A percentile compares a stretch with the other conserved stretches of the same genome.
These are phyloP conservation scores for Cnemophilus loriae DNA, from an alignment of 2,113 vertebrate species.

Conservation along the genomic window DNA sequence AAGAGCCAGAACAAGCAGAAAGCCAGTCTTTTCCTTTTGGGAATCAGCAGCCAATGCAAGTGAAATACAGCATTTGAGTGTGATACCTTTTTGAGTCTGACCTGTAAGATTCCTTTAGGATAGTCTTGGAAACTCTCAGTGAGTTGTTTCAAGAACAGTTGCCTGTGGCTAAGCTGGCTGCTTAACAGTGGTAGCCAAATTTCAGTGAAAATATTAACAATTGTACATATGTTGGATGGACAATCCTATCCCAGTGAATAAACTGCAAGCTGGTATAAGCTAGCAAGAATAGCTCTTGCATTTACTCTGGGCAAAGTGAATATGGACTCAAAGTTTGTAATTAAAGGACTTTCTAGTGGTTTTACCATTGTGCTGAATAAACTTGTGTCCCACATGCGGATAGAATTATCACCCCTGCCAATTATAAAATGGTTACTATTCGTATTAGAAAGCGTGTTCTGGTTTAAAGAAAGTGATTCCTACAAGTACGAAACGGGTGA, in stretches of 20 bases:
- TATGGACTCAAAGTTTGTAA: neutral
- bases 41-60: neutral
- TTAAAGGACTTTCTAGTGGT: neutral
- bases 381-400: neutral
- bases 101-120: neutral
- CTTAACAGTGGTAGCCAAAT: neutral
- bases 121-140: neutral
- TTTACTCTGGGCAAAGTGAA: neutral
- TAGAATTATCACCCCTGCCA: neutral
- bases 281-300: neutral
- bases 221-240: neutral
- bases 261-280: neutral
- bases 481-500: neutral
- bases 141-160: neutral
- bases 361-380: neutral
- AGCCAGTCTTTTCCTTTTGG: neutral
- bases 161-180: neutral
- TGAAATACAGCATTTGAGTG: neutral
- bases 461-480: neutral
- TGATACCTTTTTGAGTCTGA: neutral
- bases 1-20: neutral
- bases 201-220: neutral
- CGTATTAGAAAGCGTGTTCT: neutral
- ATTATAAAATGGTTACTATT: neutral
- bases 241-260: neutral